Base-by-base conservation (phyloP, 2,888 invertebrate genomes). In the Tipula helvola region DNA sequence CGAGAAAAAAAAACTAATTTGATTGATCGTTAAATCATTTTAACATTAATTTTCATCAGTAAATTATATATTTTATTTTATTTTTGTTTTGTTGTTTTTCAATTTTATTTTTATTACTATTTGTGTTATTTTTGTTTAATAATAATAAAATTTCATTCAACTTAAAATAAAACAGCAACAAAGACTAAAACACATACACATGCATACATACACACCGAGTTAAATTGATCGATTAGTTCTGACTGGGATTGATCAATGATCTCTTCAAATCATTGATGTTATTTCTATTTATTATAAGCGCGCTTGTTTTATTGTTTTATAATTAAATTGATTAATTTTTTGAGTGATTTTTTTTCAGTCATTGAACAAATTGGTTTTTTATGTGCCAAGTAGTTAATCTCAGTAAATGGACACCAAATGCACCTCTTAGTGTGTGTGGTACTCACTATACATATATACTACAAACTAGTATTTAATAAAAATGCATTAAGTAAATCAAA, bases 21-120 rank as follows among this genome's bases (percentile, higher is more conserved):
- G 71, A 71, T 71, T 71, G 71, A 71, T 71, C 71, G 71, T 71
- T 71, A 71, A 71, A 71, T 71, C 71, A 71, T 71, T 71, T 71
- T 71, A 71, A 71, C 71, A 71, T 71, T 71, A 71, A 71, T 71
- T 71, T 71, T 71, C 71, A 71, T 71, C 71, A 71, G 71, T 71
- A 71, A 57, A 18, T 71, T 71, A 52, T 52, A 52, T 52, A n/a
- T 52, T 52, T 52, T 8, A 10, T 44, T 10, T 52, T 16, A 16
- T 52, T 57, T 71, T 52, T 44, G 7, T 44, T 10, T 52, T 16
- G 16, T 52, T 57, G 28, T 71, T 71, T 12, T 71, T 71, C 71
- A 28, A 71, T 71, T 71, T 71, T 71, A 71, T 18, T 52, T 44
- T 44, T 44, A 57, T 57, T 57, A 57, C 52, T 57, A 57, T 57